Base-by-base conservation (phyloP, 1,140 invertebrate species). In the Solen grandis region DNA sequence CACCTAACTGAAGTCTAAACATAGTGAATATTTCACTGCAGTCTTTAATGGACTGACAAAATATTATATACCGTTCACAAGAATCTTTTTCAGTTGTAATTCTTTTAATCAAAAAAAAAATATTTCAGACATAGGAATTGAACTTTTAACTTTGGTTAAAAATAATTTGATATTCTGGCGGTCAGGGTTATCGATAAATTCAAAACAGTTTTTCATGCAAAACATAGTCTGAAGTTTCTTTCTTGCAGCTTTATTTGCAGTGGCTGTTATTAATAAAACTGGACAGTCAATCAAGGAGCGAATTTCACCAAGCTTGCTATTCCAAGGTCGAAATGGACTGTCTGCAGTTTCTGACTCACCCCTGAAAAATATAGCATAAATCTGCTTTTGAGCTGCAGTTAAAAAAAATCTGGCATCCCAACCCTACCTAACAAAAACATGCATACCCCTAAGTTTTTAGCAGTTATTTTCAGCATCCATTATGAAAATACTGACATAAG, bases 281-380 rank as follows among this genome's bases (percentile, higher is more conserved):
- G 57, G 57, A 60, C 38, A 69, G 3, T 2, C 2, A 8, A 69
- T 2, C 41, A 69, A 31, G 4, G 66, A 69, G 5, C 66, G 36
- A 2, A 29, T 19, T 69, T 69, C 46, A 10, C 66, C 66, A 50
- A 69, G 66, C n/a, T 69, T 50, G 2, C 66, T 31, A 52, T 16
- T 52, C 66, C 66, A 69, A 2, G 2, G 8, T 41, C 65, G 31
- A 41, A 68, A 69, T 25, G 66, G 66, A 52, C 14, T 29, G 3
- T 52, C 55, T 10, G 10, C 55, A 8, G 10, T 13, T 14, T 52
- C 66, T 52, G 41, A 5, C 13, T 69, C 38, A 29, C 66, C 66
- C 66, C 66, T 69, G 66, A 29, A 69, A 69, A 41, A 50, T 14
- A 5, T 25, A 27, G 5, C 8, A 69, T 27, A 59, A n/a, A n/a